These are phyloP conservation scores for Ganaspis sp. DNA, from an alignment of 1,140 invertebrate genomes.

Conservation along the genomic window DNA sequence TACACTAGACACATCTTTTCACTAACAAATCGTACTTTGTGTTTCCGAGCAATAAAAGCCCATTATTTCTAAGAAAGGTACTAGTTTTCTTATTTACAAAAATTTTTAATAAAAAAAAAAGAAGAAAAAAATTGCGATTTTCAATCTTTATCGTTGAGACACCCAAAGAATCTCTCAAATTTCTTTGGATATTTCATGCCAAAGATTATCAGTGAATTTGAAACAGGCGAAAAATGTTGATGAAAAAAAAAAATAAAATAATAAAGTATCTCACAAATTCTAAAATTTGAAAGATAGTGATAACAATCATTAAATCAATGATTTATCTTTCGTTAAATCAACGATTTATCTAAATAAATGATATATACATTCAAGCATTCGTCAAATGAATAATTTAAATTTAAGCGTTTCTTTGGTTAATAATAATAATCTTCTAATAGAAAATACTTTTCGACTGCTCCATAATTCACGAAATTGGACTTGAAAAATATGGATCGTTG, in stretches of 20 bases:
- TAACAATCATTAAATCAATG: no score
- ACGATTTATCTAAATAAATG: not conserved
- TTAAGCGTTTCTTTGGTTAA: not conserved
- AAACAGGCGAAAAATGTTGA: constrained; percentile 13
- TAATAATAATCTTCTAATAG: not conserved
- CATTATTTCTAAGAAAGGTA: constrained; percentile 26
- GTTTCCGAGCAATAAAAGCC: constrained; percentile 1
- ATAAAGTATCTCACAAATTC: not conserved
- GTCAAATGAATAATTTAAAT: not conserved
- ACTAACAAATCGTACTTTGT: constrained; percentile 17
- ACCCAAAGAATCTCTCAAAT: not conserved
- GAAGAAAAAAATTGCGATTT: not conserved
- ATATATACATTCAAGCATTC: not conserved
- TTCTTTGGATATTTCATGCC: not conserved
- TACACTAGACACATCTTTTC: constrained; percentile 14
- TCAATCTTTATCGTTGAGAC: not conserved
- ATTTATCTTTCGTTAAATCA: no score
- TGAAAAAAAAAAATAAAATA: not conserved
- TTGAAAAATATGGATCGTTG: not conserved
- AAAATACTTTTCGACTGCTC: constrained; percentile 18
- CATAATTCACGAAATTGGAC: constrained; percentile 1
- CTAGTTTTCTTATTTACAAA: constrained; percentile 1
- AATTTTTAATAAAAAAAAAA: constrained; percentile 1
- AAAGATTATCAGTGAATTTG: not conserved
- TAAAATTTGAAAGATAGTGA: not conserved